These are phyloP conservation scores for Catagonus wagneri DNA, from an alignment of 2,113 vertebrate species.

Conservation along the genomic window DNA sequence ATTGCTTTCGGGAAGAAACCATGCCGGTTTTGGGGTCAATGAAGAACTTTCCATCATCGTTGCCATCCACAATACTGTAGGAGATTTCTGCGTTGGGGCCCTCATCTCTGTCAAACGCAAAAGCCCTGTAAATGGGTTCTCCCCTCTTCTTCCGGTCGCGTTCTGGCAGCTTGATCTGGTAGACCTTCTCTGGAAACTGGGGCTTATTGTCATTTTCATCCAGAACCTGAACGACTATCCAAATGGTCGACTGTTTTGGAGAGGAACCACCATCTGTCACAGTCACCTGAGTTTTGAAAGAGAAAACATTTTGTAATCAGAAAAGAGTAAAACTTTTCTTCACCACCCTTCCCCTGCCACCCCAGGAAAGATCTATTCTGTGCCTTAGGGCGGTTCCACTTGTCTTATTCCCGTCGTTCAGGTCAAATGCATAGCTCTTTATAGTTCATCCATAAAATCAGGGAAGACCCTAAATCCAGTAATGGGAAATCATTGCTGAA, in stretches of 20 bases:
- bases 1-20: slow-evolving; percentile 97
- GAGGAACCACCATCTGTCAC: slow-evolving; percentile 93
- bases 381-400: not conserved
- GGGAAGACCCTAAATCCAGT: not conserved
- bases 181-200: slow-evolving; percentile 96
- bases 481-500: not conserved
- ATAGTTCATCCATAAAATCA: not conserved
- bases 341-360: accelerated
- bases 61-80: slow-evolving; percentile 96
- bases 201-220: slow-evolving; percentile 99
- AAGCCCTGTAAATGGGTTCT: slow-evolving; percentile 96
- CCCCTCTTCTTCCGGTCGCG: slow-evolving; percentile 95
- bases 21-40: slow-evolving; percentile 98
- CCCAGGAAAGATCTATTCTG: not conserved
- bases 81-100: slow-evolving; percentile 96
- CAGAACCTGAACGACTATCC: slow-evolving; percentile 95
- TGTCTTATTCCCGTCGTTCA: not conserved
- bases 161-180: slow-evolving; percentile 96
- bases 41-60: slow-evolving; percentile 96
- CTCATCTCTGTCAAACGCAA: slow-evolving; percentile 95
- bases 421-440: not conserved
- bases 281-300: slow-evolving; percentile 89
- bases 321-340: not conserved
- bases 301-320: slow-evolving; percentile 5
- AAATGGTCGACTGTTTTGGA: slow-evolving; percentile 93